phyloP scores from a whole-genome alignment of 2,888 invertebrate species.

The Hyles lineata region DNA sequence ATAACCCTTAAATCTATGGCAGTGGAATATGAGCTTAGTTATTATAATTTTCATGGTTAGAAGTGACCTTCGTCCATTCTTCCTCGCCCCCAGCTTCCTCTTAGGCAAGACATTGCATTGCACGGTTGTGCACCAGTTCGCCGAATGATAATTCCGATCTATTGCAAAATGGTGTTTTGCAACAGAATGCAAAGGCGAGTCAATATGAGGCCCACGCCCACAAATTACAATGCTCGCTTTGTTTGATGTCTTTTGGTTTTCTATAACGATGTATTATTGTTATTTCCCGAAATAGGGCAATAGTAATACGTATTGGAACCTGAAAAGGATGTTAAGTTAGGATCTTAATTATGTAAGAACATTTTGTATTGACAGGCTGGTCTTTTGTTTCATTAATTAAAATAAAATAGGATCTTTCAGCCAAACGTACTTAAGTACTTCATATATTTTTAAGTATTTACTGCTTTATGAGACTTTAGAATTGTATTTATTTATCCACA shows the following conservation, averaged over 20 bases:
- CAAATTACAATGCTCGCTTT: conserved; percentile 73
- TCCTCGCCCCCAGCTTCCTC: conserved; percentile 75
- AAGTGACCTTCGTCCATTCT: conserved; percentile 68
- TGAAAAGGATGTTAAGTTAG: neutral
- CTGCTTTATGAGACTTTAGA: no score
- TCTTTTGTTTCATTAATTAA: no score
- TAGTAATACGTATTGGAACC: neutral
- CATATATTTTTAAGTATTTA: no score
- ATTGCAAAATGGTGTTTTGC: conserved; percentile 76
- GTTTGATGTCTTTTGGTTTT: conserved; percentile 62
- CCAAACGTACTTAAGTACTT: no score
- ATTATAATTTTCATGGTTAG: neutral
- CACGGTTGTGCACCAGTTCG: conserved; percentile 80
- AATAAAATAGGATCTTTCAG: no score
- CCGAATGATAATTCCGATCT: conserved; percentile 81
- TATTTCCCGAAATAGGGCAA: neutral
- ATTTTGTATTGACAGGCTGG: neutral
- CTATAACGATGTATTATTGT: conserved; percentile 39
- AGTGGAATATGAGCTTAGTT: neutral
- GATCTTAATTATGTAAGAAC: fast-evolving
- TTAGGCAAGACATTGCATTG: conserved; percentile 69
- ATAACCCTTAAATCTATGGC: neutral
- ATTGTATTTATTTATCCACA: no score
- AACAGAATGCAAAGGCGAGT: conserved; percentile 74
- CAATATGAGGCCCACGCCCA: conserved; percentile 78